Percentiles rank a stretch among this genome's conserved stretches.
These are phyloP conservation scores for Catharus minimus DNA, from an alignment of 2,113 vertebrate species.

Conservation along the genomic window DNA sequence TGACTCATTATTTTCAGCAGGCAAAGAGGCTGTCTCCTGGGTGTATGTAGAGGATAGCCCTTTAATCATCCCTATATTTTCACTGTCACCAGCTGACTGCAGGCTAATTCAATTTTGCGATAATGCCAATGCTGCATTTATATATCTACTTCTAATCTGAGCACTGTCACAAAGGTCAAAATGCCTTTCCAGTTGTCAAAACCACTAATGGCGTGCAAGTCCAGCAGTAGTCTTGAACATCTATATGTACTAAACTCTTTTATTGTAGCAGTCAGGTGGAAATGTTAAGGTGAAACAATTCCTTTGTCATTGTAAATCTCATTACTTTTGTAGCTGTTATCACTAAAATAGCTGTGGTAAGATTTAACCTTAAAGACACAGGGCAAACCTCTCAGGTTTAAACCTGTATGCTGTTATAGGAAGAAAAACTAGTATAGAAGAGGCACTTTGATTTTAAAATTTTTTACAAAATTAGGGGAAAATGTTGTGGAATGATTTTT, in stretches of 20 bases:
- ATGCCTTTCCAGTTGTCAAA: not conserved
- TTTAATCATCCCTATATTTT: not conserved
- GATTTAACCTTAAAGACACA: constrained; percentile 47
- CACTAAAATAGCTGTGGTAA: constrained; percentile 18
- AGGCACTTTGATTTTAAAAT: not conserved
- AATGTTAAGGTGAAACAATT: constrained; percentile 34
- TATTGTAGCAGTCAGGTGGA: constrained; percentile 36
- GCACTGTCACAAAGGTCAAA: not conserved
- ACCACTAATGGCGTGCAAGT: not conserved
- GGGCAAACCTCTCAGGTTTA: not conserved
- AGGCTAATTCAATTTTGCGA: not conserved
- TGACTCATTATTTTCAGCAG: not conserved
- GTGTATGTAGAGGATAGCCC: not conserved
- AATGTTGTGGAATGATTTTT: not conserved
- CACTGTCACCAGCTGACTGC: not conserved
- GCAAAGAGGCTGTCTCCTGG: not conserved
- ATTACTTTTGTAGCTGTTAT: constrained; percentile 48
- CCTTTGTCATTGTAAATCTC: constrained; percentile 42
- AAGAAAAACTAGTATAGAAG: not conserved
- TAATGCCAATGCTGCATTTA: not conserved
- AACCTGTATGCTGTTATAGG: not conserved
- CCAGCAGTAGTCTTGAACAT: not conserved
- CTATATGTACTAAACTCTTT: constrained; percentile 16
- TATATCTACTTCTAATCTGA: not conserved
- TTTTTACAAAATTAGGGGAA: not conserved